Evolutionary conservation across 1,140 invertebrate species (phyloP).

Genomic region (Mycetomoellerius zeteki): DNA sequence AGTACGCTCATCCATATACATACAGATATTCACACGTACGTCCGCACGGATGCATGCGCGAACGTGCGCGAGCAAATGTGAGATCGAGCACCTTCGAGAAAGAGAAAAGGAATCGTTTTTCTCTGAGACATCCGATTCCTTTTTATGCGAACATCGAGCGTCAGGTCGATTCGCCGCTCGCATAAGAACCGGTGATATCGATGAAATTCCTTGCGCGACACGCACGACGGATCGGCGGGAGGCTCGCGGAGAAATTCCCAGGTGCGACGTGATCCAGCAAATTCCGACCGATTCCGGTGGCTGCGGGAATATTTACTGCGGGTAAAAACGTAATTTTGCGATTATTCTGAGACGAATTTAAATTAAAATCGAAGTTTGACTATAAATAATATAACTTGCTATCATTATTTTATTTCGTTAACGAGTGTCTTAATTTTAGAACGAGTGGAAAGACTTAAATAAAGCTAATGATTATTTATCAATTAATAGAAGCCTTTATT

Average conservation of each 20-base stretch:
- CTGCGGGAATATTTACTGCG: conserved; percentile 23
- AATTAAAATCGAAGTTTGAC: not conserved
- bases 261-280: conserved; percentile 8
- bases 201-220: conserved; percentile 58
- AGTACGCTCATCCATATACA: conserved; percentile 87
- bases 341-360: not conserved
- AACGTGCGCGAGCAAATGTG: conserved; percentile 15
- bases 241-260: conserved; percentile 20
- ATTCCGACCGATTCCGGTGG: conserved; percentile 17
- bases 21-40: not conserved
- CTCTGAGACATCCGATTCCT: conserved; percentile 60
- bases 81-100: conserved; percentile 26
- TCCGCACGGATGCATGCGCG: conserved; percentile 17
- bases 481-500: no score
- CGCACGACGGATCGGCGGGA: conserved; percentile 26
- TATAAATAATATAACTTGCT: not conserved
- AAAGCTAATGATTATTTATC: no score
- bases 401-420: not conserved
- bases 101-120: conserved; percentile 54
- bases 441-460: no score
- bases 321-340: not conserved
- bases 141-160: conserved; percentile 62
- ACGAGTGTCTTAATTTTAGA: not conserved
- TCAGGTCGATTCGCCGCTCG: conserved; percentile 53
- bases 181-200: conserved; percentile 48